Evolutionary conservation across 2,797 vertebrate species (phyloP).

Genomic region (Graptemys geographica): DNA sequence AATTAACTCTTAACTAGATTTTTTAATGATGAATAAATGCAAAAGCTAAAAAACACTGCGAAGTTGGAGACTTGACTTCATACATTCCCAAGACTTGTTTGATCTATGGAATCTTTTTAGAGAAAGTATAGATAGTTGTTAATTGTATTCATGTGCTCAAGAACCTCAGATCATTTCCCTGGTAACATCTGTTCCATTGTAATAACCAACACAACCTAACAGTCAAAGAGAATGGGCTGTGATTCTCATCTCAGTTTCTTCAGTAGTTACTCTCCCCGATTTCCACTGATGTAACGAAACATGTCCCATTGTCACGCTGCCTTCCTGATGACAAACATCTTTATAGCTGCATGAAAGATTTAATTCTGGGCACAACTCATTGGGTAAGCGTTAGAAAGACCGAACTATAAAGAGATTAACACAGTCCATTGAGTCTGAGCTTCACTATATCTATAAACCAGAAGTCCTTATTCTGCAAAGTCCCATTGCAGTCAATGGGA

Average conservation of each 20-base stretch:
- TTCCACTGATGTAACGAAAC: fast-evolving
- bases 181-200: neutral
- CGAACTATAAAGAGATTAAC: neutral
- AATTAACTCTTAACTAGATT: neutral
- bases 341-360: neutral
- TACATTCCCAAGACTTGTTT: neutral
- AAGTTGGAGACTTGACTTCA: neutral
- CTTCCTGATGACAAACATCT: neutral
- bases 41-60: fast-evolving
- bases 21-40: neutral
- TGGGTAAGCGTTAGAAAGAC: neutral
- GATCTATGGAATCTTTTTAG: neutral
- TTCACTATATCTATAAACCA: neutral
- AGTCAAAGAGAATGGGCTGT: neutral
- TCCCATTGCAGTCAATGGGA: neutral
- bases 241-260: neutral
- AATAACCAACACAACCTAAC: neutral
- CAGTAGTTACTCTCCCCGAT: fast-evolving
- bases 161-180: neutral
- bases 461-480: neutral
- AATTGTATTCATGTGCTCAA: neutral
- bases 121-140: neutral
- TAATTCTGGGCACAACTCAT: neutral
- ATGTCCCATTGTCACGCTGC: neutral
- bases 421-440: neutral